Evolutionary conservation across 2,797 vertebrate species (phyloP).

Genomic region (Mastacembelus armatus): DNA sequence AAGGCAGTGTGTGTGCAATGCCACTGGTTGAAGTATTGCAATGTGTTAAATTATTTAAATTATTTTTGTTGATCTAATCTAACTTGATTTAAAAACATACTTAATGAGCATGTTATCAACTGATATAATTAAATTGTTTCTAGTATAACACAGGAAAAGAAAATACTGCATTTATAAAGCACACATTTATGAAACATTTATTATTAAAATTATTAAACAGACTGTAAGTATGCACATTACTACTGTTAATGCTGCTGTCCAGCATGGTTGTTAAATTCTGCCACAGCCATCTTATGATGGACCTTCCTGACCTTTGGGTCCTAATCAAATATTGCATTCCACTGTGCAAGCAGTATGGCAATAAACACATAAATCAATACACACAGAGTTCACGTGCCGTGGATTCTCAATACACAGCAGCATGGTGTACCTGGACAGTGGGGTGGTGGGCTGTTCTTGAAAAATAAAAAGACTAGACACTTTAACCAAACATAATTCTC

Average conservation of each 20-base stretch:
- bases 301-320: slow-evolving; percentile 9
- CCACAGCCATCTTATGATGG: neutral
- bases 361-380: slow-evolving; percentile 27
- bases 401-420: too few relatives aligned
- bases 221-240: neutral
- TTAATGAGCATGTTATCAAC: too few relatives aligned
- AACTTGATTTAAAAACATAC: too few relatives aligned
- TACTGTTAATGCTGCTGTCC: neutral
- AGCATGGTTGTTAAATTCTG: neutral
- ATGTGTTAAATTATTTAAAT: too few relatives aligned
- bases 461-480: too few relatives aligned
- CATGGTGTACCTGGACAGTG: slow-evolving; percentile 39
- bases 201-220: neutral
- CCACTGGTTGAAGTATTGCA: too few relatives aligned
- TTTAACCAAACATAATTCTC: too few relatives aligned
- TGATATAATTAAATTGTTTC: too few relatives aligned
- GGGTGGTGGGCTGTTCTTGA: too few relatives aligned
- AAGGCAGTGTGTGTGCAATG: neutral
- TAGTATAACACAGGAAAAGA: too few relatives aligned
- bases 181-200: neutral
- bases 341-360: neutral
- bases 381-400: too few relatives aligned
- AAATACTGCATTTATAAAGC: neutral
- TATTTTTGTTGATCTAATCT: too few relatives aligned
- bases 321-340: slow-evolving; percentile 19